Evolutionary conservation across 2,113 vertebrate genomes (phyloP).

Genomic region (Psephotus haematonotus): DNA sequence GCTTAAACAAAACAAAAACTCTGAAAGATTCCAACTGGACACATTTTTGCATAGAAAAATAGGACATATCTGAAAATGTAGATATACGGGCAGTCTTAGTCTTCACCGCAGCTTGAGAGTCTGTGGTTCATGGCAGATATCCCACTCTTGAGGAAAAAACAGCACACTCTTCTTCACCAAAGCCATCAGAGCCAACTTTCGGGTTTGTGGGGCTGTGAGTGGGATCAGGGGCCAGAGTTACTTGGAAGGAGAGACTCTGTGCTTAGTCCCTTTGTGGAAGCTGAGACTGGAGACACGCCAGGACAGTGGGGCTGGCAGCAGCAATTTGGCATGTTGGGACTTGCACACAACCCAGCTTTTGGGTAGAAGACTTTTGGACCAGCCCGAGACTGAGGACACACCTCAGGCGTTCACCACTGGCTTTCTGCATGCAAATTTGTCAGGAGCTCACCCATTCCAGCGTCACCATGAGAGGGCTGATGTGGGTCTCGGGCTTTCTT

Average conservation of each 20-base stretch:
- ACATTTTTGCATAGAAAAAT: conserved; percentile 7
- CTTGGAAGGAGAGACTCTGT: background rate
- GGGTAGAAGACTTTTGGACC: background rate
- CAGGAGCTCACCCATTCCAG: rapidly evolving
- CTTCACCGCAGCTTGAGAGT: background rate
- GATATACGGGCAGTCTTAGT: background rate
- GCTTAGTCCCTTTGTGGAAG: background rate
- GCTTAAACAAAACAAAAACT: background rate
- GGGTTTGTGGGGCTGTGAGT: background rate
- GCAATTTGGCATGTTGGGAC: background rate
- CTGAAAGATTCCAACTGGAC: background rate
- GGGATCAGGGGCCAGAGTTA: rapidly evolving
- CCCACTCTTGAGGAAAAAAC: background rate
- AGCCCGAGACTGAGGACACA: background rate
- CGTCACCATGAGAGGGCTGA: background rate
- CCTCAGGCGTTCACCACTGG: background rate
- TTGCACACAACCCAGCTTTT: background rate
- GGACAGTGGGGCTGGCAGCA: background rate
- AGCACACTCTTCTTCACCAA: background rate
- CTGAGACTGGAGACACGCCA: background rate
- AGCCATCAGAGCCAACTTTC: background rate
- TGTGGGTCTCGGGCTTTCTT: background rate
- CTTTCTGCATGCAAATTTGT: background rate
- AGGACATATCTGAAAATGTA: conserved; percentile 7
- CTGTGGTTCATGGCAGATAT: conserved; percentile 22